Evolutionary conservation across 2,797 vertebrate species (phyloP).

Genomic region (Sarcoramphus papa): DNA sequence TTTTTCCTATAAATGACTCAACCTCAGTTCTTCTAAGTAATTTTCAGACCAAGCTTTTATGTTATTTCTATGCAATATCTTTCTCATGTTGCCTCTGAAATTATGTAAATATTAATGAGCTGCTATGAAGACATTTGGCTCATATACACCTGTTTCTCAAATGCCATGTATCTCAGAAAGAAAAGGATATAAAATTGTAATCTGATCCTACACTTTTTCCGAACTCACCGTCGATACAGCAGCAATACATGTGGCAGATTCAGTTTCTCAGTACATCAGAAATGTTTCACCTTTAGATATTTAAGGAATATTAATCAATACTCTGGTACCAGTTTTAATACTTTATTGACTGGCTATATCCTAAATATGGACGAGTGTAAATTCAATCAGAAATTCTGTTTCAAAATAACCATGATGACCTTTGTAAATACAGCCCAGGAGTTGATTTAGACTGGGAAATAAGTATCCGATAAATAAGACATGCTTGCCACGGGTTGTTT

Average conservation of each 20-base stretch:
- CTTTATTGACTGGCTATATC: background rate
- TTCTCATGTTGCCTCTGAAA: background rate
- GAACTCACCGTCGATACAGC: background rate
- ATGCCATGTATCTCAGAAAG: too few species aligned
- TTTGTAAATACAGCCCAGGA: background rate
- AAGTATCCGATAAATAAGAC: background rate
- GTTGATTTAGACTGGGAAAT: background rate
- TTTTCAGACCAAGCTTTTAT: background rate
- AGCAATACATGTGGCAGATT: background rate
- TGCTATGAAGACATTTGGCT: background rate
- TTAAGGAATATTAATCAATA: background rate
- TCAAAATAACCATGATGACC: background rate
- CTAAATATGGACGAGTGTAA: background rate
- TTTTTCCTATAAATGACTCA: background rate
- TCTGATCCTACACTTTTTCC: background rate
- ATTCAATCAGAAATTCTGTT: background rate
- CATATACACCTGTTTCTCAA: background rate
- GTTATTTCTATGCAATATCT: background rate
- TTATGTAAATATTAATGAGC: background rate
- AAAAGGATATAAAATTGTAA: background rate
- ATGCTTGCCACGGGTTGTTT: rapidly evolving
- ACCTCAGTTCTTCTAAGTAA: background rate
- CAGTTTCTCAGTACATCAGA: background rate
- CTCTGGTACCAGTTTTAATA: background rate
- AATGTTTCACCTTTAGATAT: background rate